Conservation (phyloP, 2,888 invertebrate genomes). For the Horisme vitalbata region DNA sequence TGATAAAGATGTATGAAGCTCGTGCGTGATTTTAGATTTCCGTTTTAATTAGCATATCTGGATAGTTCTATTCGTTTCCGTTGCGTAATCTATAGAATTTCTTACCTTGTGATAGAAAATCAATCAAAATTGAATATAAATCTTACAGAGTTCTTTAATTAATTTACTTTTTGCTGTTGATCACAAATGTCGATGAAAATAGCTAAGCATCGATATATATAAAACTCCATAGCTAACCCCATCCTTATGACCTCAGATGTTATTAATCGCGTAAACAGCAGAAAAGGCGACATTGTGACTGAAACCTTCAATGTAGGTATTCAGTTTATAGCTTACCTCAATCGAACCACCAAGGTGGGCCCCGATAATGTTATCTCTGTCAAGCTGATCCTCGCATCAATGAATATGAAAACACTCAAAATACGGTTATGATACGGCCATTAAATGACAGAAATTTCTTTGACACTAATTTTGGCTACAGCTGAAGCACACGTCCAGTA, state of each 20-base stretch:
- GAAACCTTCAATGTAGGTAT: not conserved
- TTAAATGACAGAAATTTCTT: constrained; percentile 5
- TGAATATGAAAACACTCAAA: constrained; percentile 10
- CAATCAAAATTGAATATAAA: not conserved
- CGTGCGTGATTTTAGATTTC: constrained; percentile 51
- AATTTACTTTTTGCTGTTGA: not conserved
- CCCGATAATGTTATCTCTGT: constrained; percentile 1
- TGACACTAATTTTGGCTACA: constrained; percentile 3
- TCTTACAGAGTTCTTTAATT: too few species aligned
- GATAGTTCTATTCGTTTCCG: constrained; percentile 6
- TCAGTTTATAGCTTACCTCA: not conserved
- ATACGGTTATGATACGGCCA: constrained; percentile 4
- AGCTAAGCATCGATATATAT: constrained; percentile 1
- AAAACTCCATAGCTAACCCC: not conserved
- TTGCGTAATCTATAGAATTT: constrained; percentile 1
- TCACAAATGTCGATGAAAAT: not conserved
- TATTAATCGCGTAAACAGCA: not conserved
- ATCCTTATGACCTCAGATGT: not conserved
- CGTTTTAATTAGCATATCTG: constrained; percentile 47
- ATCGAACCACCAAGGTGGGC: constrained; percentile 9
- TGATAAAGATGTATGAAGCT: constrained; percentile 60
- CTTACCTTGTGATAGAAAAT: not conserved
- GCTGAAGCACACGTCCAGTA: not conserved
- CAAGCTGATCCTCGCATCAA: constrained; percentile 1
- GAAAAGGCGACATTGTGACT: not conserved